Conservation (phyloP, 2,797 vertebrate genomes). For the Perodicticus potto region DNA sequence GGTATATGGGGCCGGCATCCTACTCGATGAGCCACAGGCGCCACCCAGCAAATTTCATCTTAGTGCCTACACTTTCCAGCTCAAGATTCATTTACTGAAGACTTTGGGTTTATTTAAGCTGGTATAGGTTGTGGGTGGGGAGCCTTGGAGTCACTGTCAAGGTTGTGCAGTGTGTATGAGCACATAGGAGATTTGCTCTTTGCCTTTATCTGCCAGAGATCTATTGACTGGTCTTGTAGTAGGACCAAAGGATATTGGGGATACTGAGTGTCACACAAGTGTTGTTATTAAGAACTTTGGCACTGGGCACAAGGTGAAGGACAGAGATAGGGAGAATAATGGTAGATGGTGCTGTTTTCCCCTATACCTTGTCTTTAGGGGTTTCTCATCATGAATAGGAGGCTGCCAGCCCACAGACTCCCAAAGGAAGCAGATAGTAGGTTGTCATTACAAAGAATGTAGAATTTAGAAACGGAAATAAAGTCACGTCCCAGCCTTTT, state of each 20-base stretch:
- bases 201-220: neutral
- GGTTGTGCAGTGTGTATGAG: neutral
- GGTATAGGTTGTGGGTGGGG: neutral
- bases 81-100: neutral
- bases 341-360: neutral
- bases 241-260: neutral
- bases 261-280: neutral
- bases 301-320: neutral
- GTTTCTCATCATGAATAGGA: slow-evolving; percentile 4
- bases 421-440: neutral
- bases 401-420: neutral
- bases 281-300: neutral
- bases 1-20: too few species aligned
- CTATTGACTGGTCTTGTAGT: neutral
- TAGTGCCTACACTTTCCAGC: neutral
- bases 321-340: neutral
- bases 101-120: neutral
- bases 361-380: neutral
- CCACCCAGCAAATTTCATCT: too few species aligned
- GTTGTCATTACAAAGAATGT: neutral
- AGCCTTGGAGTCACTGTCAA: neutral
- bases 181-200: neutral
- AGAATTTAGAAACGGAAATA: slow-evolving; percentile 48
- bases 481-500: neutral
- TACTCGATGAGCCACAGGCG: too few species aligned